Base-by-base conservation (phyloP, 2,797 vertebrate genomes). In the Thunnus albacares region DNA sequence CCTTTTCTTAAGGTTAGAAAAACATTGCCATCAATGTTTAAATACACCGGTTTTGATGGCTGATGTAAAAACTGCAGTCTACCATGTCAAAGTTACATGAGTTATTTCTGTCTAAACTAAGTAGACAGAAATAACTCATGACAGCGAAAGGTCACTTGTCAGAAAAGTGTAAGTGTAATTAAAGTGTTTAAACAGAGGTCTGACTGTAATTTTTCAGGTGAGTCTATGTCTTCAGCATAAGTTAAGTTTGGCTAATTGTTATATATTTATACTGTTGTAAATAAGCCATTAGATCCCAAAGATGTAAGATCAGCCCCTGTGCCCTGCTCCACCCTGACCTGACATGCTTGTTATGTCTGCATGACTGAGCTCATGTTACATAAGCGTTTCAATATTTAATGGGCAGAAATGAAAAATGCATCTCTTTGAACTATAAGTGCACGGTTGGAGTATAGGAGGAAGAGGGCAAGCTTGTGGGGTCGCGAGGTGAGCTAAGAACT, bases 381-480 rank as follows among this genome's bases (percentile, higher is more conserved):
- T 95, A 96, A 96, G 92, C 60, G 66, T 69, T 88, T 96, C 69
- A 95, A 95, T 96, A 95, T 95, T 96, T 94, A 57, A 96, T 90
- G 71, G 79, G 20, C 47, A 18, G 5, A 77, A 69, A 94, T 95
- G 56, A 95, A 95, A 95, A 92, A 95, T 93, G 87, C 91, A 95
- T 93, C 63, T 59, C 71, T 83, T 81, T 91, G 83, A 90, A 92
- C 90, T 87, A 63, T 92, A 89, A 93, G 93, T 90, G 87, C 84
- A 72, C 38, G 49, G 73, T 65, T 80, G 75, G 76, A 75, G 79
- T 30, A 30, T 30, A 15, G 38, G 69, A 82, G 49, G 64, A 74
- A 57, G 70, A 86, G 86, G 88, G 74, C 80, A 87, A 81, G 9
- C 56, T 18, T 66, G 33, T 45, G 78, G 35, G 88, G 91, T 90